phyloP scores from a whole-genome alignment of 2,113 vertebrate species.

The Petrocephalus zakoni region DNA sequence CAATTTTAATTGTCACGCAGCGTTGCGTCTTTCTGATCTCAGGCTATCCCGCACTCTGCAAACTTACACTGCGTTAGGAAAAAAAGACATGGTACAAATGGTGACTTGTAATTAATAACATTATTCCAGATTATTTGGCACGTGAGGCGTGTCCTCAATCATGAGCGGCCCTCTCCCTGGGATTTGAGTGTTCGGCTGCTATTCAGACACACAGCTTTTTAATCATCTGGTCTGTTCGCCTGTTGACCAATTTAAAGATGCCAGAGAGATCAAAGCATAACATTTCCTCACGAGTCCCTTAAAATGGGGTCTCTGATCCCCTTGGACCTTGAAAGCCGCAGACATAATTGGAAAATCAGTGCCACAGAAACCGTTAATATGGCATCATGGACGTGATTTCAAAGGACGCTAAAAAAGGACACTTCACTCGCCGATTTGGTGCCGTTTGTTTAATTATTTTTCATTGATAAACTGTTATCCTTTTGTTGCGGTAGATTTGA shows the following conservation, averaged over 20 bases:
- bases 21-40: not conserved
- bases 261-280: constrained; percentile 1
- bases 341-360: constrained; percentile 9
- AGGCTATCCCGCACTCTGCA: not conserved
- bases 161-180: not conserved
- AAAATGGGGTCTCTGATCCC: not conserved
- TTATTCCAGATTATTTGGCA: not conserved
- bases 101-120: not conserved
- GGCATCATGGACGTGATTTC: not conserved
- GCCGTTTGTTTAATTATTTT: not conserved
- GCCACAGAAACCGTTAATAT: not conserved
- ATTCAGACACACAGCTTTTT: not conserved
- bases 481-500: not conserved
- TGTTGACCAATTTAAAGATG: constrained; percentile 8
- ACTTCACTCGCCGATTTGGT: not conserved
- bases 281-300: not conserved
- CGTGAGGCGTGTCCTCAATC: not conserved
- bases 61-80: not conserved
- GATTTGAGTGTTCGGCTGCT: not conserved
- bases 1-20: not conserved
- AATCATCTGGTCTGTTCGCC: not conserved
- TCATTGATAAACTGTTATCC: not conserved
- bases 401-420: not conserved
- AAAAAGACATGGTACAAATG: not conserved
- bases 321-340: not conserved